Conservation (phyloP, 2,888 invertebrate genomes). For the Pammene fasciana region DNA sequence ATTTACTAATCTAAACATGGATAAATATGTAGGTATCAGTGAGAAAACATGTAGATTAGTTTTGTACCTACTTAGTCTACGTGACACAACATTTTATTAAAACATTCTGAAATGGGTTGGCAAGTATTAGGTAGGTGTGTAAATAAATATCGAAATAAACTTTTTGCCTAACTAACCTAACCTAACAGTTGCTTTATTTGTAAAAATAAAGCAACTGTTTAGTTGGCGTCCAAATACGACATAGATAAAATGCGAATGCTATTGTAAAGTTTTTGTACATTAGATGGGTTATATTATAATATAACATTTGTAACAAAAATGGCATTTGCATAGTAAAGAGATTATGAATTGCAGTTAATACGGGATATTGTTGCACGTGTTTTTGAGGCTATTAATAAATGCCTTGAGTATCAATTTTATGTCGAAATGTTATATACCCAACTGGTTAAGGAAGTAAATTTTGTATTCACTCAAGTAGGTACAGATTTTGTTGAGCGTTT, state of each 20-base stretch:
- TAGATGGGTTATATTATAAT: not conserved
- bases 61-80: too few relatives aligned
- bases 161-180: conserved; percentile 8
- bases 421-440: too few relatives aligned
- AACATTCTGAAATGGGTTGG: conserved; percentile 12
- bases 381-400: too few relatives aligned
- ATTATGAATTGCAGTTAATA: conserved; percentile 1
- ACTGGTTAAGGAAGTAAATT: not conserved
- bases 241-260: conserved; percentile 7
- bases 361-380: too few relatives aligned
- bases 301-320: not conserved
- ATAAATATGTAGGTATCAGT: too few relatives aligned
- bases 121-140: too few relatives aligned
- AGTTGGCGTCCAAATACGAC: not conserved
- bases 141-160: not conserved
- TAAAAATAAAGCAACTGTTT: not conserved
- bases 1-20: too few relatives aligned
- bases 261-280: conserved; percentile 7
- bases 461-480: not conserved
- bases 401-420: too few relatives aligned
- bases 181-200: too few relatives aligned
- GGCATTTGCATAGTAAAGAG: conserved; percentile 17
- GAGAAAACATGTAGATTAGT: too few relatives aligned
- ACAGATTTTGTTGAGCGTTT: too few relatives aligned
- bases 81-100: not conserved